phyloP scores from a whole-genome alignment of 2,888 invertebrate species.

The Agrenia bidenticulata region DNA sequence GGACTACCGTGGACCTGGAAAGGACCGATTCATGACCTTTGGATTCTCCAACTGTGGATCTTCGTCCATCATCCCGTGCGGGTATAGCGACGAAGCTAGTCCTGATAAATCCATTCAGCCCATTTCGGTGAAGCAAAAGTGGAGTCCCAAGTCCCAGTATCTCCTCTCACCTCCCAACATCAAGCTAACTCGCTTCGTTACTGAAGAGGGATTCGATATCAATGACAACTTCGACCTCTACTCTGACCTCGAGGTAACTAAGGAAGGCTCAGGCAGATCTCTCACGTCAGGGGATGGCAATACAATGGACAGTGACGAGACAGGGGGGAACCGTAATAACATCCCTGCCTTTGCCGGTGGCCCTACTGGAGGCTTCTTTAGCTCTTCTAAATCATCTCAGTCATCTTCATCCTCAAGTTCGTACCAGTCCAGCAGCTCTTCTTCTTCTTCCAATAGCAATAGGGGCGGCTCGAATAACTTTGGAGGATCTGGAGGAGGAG shows the following conservation, averaged over 20 bases:
- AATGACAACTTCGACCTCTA: conserved; percentile 20
- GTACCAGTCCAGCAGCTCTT: neutral
- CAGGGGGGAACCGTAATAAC: neutral
- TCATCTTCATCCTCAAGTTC: neutral
- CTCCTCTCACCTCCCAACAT: neutral
- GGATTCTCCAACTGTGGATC: conserved; percentile 21
- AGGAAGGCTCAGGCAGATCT: conserved; percentile 15
- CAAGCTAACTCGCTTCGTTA: neutral
- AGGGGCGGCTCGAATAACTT: too few relatives aligned
- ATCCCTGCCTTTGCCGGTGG: conserved; percentile 12
- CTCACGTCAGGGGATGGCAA: conserved; percentile 1
- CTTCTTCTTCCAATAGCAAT: neutral
- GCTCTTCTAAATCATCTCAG: neutral
- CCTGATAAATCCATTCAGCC: neutral
- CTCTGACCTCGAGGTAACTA: conserved; percentile 19
- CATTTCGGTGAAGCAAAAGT: conserved; percentile 1
- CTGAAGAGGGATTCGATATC: conserved; percentile 17
- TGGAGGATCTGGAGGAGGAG: too few relatives aligned
- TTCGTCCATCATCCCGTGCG: conserved; percentile 14
- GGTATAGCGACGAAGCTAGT: neutral
- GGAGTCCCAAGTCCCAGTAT: conserved; percentile 2
- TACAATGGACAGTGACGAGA: conserved; percentile 4
- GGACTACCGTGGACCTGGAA: conserved; percentile 18
- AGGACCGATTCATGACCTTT: conserved; percentile 12
- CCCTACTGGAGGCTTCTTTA: neutral